Base-by-base conservation (phyloP, 1,140 invertebrate genomes). In the Calephelis nemesis region DNA sequence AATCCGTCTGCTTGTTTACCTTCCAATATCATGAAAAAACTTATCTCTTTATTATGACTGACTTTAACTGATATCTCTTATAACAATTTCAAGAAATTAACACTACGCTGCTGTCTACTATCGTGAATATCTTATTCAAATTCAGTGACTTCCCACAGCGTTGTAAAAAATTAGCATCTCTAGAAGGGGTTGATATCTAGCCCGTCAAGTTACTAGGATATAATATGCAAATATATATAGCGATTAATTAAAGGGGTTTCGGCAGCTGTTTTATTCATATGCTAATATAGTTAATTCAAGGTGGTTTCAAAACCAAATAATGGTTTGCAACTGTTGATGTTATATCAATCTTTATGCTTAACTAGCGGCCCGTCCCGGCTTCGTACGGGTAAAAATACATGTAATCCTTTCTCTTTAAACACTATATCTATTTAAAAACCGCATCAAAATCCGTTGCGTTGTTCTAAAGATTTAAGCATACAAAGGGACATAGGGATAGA, bases 211-310 rank as follows among this genome's bases (percentile, higher is more conserved):
- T 39, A 60, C 76, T 75, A 76, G 77, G 74, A 79, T 81, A 75
- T 72, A 78, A 68, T 81, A 81, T 84, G 79, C 69, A 74, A 84
- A 84, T 82, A 72, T 49, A 65, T 65, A 78, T 74, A 76, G 65
- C 81, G 76, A 83, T 83, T 85, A 81, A 85, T 85, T 78, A 83
- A 64, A 74, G 75, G 74, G 74, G 74, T 70, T 58, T 54, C 62
- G 66, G 74, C 80, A 82, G 77, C 77, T 84, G 82, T 70, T 80
- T 72, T 67, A 81, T 85, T 83, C 78, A 83, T 76, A 85, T 83
- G 83, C 69, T 78, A 85, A 85, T 85, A 72, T 19, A 67, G 68
- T 52, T 74, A 72, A 74, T 72, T 72, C 71, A 78, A 78, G 72
- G 74, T 74, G 65, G 30, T 12, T 58, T 58, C 49, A 42, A 7